Base-by-base conservation (phyloP, 2,888 invertebrate genomes). In the Diadromus collaris region DNA sequence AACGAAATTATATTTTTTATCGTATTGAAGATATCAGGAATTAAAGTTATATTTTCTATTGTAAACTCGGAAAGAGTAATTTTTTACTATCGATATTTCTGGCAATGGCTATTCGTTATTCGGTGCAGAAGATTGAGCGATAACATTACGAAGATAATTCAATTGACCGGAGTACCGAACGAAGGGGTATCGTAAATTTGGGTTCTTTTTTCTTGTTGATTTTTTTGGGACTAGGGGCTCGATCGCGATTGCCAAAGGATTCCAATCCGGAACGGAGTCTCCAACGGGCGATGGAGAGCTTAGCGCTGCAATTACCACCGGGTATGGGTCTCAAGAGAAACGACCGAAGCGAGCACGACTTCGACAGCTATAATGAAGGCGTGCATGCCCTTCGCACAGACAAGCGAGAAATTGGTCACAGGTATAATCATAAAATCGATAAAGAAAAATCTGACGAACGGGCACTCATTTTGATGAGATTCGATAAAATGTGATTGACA, bases 401-500 rank as follows among this genome's bases (percentile, higher is more conserved):
- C 82, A 89, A 89, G 60, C 87, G 91, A 24, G 90, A 90, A 83
- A 82, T 90, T 41, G 85, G 88, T 67, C 91, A 90, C 88, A 91
- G 91, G 91, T 91, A 89, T 84, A 78, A 54, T 41, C 48, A 72
- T 32, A 6, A 64, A 48, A 21, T 38, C 16, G 13, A 51, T 34
- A 41, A 16, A 41, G 3, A 4, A 41, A 2, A 38, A 5, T 41
- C 7, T 34, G 5, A 24, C n/a, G 10, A 24, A 13, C n/a, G n/a
- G n/a, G n/a, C n/a, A n/a, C 1, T 2, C 9, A 9, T 48, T 3
- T 7, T 9, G 21, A 9, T 9, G 21, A 19, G 9, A 21, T 9
- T 21, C 21, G 19, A 48, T 9, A 48, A 21, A 48, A 48, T 9
- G 19, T 2, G 48, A 9, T 48, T 2, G 6, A 21, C 2, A 44